A percentile compares a stretch with the other conserved stretches of the same genome.
These are phyloP conservation scores for Trichogramma pretiosum DNA, from an alignment of 1,140 invertebrate genomes.

Conservation along the genomic window DNA sequence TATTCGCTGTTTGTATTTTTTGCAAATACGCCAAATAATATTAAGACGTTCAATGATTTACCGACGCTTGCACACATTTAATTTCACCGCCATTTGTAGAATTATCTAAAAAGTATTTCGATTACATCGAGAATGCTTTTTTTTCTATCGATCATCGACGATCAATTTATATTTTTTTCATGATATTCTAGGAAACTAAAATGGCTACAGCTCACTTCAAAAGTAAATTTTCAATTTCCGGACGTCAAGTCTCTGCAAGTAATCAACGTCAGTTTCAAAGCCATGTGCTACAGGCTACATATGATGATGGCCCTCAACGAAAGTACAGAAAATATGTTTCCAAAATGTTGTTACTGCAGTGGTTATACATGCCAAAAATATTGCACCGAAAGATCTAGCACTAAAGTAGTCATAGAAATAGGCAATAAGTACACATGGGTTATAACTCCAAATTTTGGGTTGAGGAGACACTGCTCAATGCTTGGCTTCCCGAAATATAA, in stretches of 20 bases:
- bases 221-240: conserved; percentile 41
- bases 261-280: conserved; percentile 41
- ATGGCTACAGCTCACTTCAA: conserved; percentile 41
- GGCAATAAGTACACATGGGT: conserved; percentile 47
- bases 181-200: conserved; percentile 47
- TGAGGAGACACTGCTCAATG: conserved; percentile 41
- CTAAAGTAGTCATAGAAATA: conserved; percentile 45
- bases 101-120: no score
- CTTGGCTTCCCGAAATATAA: conserved; percentile 44
- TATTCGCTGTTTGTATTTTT: no score
- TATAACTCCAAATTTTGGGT: conserved; percentile 38
- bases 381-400: conserved; percentile 40
- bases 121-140: no score
- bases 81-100: no score
- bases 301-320: conserved; percentile 40
- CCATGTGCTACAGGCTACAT: conserved; percentile 42
- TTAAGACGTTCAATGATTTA: no score
- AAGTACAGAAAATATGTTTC: conserved; percentile 31
- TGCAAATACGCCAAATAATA: no score
- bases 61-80: no score
- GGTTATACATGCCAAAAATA: conserved; percentile 43
- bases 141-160: neutral
- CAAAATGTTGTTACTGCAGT: conserved; percentile 42
- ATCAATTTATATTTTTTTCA: conserved; percentile 20
- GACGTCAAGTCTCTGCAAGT: conserved; percentile 41